Evolutionary conservation across 2,797 vertebrate species (phyloP).

Genomic region (Crocidura indochinensis): DNA sequence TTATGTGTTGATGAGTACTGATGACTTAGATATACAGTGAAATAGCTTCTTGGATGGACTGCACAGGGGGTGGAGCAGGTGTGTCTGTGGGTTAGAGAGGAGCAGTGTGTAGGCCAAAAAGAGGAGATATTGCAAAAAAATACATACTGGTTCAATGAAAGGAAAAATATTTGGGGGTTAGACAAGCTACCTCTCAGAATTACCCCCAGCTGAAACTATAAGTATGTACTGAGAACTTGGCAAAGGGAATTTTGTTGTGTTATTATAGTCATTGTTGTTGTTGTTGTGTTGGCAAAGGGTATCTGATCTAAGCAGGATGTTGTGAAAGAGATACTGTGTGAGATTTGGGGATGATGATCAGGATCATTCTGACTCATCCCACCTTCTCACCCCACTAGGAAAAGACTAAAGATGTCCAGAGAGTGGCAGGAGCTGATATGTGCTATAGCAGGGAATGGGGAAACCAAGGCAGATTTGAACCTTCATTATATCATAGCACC

Average conservation of each 20-base stretch:
- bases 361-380: conserved; percentile 36
- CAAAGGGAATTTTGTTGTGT: not conserved
- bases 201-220: not conserved
- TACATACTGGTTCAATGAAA: not conserved
- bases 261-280: no score
- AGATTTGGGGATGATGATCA: not conserved
- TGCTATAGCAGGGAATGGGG: not conserved
- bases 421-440: not conserved
- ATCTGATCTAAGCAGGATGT: not conserved
- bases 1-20: not conserved
- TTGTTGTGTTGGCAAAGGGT: not conserved
- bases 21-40: not conserved
- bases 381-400: not conserved
- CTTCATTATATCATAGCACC: not conserved
- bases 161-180: not conserved
- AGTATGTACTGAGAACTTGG: not conserved
- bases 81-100: not conserved
- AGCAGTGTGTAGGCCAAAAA: not conserved
- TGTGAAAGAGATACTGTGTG: conserved; percentile 7
- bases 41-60: not conserved
- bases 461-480: conserved; percentile 19
- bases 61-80: not conserved
- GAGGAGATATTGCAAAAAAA: not conserved
- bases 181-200: not conserved
- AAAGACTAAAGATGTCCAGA: not conserved